Conservation (phyloP, 2,113 vertebrate species). For the Nymphicus hollandicus region DNA sequence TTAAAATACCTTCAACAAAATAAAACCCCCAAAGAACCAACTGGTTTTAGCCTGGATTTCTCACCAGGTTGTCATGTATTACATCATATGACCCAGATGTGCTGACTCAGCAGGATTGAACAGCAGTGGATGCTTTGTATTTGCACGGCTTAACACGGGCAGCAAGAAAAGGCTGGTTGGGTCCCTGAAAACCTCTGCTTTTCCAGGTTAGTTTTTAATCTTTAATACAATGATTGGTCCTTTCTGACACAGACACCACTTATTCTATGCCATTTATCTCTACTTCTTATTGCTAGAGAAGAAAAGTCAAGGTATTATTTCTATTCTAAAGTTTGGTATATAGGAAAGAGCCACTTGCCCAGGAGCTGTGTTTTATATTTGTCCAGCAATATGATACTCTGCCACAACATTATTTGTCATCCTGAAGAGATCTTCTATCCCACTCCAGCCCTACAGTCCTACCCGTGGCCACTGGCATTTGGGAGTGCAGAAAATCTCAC, state of each 20-base stretch:
- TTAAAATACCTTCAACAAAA: neutral
- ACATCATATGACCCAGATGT: neutral
- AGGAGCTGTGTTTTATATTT: neutral
- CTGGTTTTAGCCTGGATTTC: neutral
- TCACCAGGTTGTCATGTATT: neutral
- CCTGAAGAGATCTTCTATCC: neutral
- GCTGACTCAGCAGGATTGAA: neutral
- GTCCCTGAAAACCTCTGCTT: neutral
- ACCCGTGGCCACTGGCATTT: neutral
- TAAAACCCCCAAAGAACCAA: neutral
- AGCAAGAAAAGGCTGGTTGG: neutral
- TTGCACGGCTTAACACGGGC: fast-evolving
- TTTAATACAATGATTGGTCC: neutral
- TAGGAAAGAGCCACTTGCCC: neutral
- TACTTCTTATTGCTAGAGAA: neutral
- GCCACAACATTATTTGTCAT: neutral
- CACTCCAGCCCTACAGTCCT: neutral
- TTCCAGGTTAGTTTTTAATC: neutral
- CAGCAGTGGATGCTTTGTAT: neutral
- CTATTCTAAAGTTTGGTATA: neutral
- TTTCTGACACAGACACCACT: neutral
- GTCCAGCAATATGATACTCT: neutral
- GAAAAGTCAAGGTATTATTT: neutral
- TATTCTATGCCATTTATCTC: neutral
- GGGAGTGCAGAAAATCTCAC: neutral